A percentile compares a stretch with the other conserved stretches of the same genome.
Conservation (phyloP, 2,113 vertebrate genomes). For the Arizona elegans region DNA sequence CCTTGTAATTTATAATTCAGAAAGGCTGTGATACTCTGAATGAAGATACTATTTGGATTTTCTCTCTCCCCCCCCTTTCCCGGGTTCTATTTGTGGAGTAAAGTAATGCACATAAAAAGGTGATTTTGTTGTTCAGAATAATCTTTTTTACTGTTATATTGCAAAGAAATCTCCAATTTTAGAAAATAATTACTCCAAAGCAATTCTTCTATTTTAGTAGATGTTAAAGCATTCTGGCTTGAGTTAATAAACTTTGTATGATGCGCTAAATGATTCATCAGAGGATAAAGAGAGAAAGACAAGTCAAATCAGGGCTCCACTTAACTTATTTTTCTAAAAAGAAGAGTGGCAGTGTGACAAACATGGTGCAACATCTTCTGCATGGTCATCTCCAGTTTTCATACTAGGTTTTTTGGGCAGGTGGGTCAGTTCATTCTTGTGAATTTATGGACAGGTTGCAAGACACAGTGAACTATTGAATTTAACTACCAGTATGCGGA, state of each 20-base stretch:
- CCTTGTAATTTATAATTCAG: neutral
- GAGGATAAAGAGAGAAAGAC: neutral
- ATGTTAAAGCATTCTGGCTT: neutral
- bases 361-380: neutral
- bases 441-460: neutral
- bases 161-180: conserved; percentile 20
- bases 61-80: neutral
- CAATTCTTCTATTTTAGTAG: conserved; percentile 21
- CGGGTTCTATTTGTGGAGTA: neutral
- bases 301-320: neutral
- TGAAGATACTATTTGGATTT: conserved; percentile 17
- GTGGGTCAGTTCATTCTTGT: neutral
- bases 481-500: neutral
- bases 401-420: neutral
- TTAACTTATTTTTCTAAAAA: neutral
- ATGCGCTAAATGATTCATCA: accelerated
- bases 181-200: conserved; percentile 38
- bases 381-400: neutral
- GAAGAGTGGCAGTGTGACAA: neutral
- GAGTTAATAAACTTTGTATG: neutral
- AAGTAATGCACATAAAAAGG: conserved; percentile 11
- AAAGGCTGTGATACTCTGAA: neutral
- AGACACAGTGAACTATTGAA: neutral
- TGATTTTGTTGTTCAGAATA: conserved; percentile 39
- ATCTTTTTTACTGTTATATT: conserved; percentile 44